These are phyloP conservation scores for Podilymbus podiceps DNA, from an alignment of 2,113 vertebrate genomes.

Conservation along the genomic window DNA sequence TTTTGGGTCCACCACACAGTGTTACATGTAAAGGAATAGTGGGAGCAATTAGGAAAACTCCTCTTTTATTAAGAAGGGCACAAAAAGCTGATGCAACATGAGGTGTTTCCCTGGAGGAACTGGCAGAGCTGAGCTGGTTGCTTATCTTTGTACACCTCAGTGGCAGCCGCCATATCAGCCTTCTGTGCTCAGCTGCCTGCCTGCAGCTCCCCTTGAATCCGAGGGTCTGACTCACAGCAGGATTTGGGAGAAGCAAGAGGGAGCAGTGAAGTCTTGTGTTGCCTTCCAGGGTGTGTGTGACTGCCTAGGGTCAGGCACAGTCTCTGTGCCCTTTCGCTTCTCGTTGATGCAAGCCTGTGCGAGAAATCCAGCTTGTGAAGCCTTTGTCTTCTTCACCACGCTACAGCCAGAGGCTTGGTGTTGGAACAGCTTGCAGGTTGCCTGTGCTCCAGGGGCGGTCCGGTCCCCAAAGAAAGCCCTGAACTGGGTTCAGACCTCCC, in stretches of 20 bases:
- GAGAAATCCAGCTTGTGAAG: neutral
- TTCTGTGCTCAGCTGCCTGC: neutral
- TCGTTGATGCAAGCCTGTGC: fast-evolving
- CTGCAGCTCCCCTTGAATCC: neutral
- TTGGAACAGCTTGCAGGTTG: neutral
- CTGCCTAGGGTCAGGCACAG: neutral
- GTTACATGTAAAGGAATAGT: neutral
- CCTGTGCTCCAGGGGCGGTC: neutral
- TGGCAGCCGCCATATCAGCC: fast-evolving
- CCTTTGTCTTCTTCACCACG: fast-evolving
- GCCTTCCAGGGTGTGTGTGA: neutral
- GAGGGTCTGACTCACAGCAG: neutral
- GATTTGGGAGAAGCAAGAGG: neutral
- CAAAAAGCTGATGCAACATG: neutral
- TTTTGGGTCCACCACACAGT: fast-evolving
- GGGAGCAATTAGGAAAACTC: neutral
- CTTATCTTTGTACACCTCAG: fast-evolving
- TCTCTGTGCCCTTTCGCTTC: neutral
- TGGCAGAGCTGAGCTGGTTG: neutral
- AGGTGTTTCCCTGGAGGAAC: neutral
- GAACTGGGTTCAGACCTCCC: neutral
- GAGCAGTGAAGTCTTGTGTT: neutral
- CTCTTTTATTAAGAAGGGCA: neutral
- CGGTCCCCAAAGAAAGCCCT: neutral
- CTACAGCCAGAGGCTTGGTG: neutral